These are phyloP conservation scores for Liodrosophila aerea DNA, from an alignment of 2,888 invertebrate species.

Conservation along the genomic window DNA sequence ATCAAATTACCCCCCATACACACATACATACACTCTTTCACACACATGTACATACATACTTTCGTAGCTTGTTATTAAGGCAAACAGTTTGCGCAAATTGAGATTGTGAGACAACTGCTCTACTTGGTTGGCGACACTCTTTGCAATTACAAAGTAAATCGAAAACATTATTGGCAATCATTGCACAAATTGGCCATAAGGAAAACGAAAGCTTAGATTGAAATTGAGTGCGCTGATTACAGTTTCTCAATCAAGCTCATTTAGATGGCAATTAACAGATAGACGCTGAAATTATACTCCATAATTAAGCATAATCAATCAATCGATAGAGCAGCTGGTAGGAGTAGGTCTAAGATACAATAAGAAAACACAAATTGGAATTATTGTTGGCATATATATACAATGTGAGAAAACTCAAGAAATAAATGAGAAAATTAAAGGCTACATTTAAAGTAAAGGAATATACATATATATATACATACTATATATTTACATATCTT, in stretches of 20 bases:
- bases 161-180: conserved; percentile 36
- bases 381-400: no score
- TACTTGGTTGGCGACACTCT: conserved; percentile 41
- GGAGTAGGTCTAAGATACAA: no score
- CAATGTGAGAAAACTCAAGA: no score
- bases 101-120: conserved; percentile 33
- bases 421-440: no score
- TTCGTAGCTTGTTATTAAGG: conserved; percentile 8
- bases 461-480: no score
- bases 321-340: conserved; percentile 4
- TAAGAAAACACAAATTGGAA: no score
- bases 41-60: no score
- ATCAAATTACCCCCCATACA: conserved; percentile 21
- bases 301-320: no score
- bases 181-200: conserved; percentile 55
- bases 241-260: conserved; percentile 39
- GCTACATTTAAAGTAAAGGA: no score
- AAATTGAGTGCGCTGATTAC: conserved; percentile 21
- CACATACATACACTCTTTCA: not conserved
- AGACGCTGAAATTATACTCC: not conserved
- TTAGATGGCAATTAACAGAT: conserved; percentile 58
- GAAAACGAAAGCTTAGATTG: conserved; percentile 31
- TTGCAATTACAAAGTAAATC: conserved; percentile 36
- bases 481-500: no score
- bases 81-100: conserved; percentile 22